phyloP scores from a whole-genome alignment of 1,140 invertebrate genomes.

The Saccostrea glomerata region DNA sequence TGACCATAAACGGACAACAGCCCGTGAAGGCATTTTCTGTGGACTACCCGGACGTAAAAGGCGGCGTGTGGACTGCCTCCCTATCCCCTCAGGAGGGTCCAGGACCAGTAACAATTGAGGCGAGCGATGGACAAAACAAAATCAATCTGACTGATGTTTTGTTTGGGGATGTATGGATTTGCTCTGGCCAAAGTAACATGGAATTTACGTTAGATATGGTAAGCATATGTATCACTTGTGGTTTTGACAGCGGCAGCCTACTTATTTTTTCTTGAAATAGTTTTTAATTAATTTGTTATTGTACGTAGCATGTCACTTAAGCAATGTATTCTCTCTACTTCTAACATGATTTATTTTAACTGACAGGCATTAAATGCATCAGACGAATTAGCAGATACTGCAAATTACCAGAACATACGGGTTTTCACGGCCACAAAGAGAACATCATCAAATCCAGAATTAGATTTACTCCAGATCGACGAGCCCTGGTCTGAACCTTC shows the following conservation, averaged over 20 bases:
- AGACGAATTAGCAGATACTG: slow-evolving; percentile 57
- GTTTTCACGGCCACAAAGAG: slow-evolving; percentile 60
- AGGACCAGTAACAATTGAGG: slow-evolving; percentile 52
- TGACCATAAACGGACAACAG: slow-evolving; percentile 21
- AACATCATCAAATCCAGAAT: slow-evolving; percentile 44
- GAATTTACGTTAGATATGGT: slow-evolving; percentile 68
- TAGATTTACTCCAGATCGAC: slow-evolving; percentile 52
- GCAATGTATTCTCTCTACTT: not conserved
- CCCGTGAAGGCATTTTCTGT: not conserved
- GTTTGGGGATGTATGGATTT: slow-evolving; percentile 78
- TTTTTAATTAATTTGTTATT: too few species aligned
- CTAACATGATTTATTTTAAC: not conserved
- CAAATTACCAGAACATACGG: slow-evolving; percentile 63
- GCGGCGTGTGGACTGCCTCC: slow-evolving; percentile 40
- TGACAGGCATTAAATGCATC: slow-evolving; percentile 63
- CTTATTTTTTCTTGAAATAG: too few species aligned
- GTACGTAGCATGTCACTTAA: not conserved
- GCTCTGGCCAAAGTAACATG: slow-evolving; percentile 78
- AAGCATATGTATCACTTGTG: not conserved
- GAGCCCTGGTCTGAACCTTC: slow-evolving; percentile 63
- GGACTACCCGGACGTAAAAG: not conserved
- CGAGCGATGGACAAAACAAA: not conserved
- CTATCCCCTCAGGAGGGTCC: slow-evolving; percentile 34
- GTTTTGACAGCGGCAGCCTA: too few species aligned
- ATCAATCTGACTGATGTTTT: slow-evolving; percentile 69